Conservation (phyloP, 2,113 vertebrate species). For the Dermatemys mawii region DNA sequence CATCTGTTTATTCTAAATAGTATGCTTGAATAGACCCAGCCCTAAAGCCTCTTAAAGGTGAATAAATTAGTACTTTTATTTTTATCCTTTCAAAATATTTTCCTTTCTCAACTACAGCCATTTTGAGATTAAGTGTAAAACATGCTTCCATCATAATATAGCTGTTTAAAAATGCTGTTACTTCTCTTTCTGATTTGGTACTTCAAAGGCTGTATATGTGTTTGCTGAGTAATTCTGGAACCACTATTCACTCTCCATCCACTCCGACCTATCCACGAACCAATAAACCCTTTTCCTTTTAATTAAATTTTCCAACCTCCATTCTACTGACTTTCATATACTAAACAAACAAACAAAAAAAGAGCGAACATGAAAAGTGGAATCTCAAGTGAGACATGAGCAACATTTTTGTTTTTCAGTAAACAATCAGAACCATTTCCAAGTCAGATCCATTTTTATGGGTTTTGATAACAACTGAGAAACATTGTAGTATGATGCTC, state of each 20-base stretch:
- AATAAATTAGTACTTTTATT: neutral
- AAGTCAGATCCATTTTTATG: slow-evolving; percentile 7
- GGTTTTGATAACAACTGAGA: slow-evolving; percentile 19
- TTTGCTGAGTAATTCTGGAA: neutral
- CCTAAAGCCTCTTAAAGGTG: neutral
- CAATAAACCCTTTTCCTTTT: neutral
- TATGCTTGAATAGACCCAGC: neutral
- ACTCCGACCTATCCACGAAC: neutral
- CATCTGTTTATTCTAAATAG: neutral
- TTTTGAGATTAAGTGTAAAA: neutral
- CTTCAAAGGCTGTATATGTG: neutral
- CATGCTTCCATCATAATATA: neutral
- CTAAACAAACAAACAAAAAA: too few species aligned
- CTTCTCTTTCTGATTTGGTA: neutral
- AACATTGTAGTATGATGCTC: slow-evolving; percentile 3
- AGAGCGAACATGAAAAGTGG: neutral
- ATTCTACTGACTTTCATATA: neutral
- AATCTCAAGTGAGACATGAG: neutral
- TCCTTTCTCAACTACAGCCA: neutral
- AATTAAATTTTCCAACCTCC: neutral
- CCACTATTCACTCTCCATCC: neutral
- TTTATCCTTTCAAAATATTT: neutral
- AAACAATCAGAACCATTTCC: neutral
- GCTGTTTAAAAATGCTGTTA: slow-evolving; percentile 4
- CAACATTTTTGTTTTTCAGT: slow-evolving; percentile 11